A percentile compares a stretch with the other conserved stretches of the same genome.
Conservation (phyloP, 1,140 invertebrate genomes). For the Drosophila punjabiensis region DNA sequence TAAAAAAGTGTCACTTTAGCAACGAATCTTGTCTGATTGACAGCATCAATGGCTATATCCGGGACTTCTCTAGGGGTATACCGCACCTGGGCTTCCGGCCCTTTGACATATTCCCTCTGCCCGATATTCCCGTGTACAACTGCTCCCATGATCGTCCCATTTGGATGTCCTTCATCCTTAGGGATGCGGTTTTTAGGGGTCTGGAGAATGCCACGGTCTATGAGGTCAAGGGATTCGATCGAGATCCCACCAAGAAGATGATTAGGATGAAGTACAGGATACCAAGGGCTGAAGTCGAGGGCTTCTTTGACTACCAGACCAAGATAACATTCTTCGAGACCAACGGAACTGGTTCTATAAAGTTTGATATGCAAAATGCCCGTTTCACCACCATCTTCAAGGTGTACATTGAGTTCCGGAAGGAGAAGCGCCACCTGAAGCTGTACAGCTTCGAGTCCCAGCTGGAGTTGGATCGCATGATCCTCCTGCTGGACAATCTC, state of each 20-base stretch:
- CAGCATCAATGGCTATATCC: conserved; percentile 25
- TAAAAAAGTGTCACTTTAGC: conserved; percentile 37
- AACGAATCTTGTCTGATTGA: conserved; percentile 28
- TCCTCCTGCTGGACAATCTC: conserved; percentile 39
- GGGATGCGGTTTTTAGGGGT: conserved; percentile 19
- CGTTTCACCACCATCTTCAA: conserved; percentile 22
- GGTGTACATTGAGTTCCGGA: conserved; percentile 32
- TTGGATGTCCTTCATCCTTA: conserved; percentile 25
- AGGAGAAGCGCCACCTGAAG: conserved; percentile 46
- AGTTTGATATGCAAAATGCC: conserved; percentile 42
- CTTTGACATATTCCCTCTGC: conserved; percentile 14
- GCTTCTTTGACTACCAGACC: conserved; percentile 22
- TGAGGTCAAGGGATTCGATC: conserved; percentile 27
- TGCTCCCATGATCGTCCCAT: conserved; percentile 23
- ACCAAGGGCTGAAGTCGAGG: conserved; percentile 11
- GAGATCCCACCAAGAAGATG: conserved; percentile 12
- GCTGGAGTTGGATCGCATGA: conserved; percentile 42
- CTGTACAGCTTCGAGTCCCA: conserved; percentile 21
- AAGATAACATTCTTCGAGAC: conserved; percentile 11
- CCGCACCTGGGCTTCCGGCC: conserved; percentile 6
- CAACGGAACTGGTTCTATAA: conserved; percentile 14
- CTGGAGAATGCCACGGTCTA: conserved; percentile 39
- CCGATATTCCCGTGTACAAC: conserved; percentile 22
- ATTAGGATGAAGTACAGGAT: conserved; percentile 8
- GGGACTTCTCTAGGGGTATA: conserved; percentile 12